Percentiles rank a stretch among this genome's conserved stretches.
Evolutionary conservation across 2,797 vertebrate species (phyloP).

Genomic region (Pelodytes ibericus): DNA sequence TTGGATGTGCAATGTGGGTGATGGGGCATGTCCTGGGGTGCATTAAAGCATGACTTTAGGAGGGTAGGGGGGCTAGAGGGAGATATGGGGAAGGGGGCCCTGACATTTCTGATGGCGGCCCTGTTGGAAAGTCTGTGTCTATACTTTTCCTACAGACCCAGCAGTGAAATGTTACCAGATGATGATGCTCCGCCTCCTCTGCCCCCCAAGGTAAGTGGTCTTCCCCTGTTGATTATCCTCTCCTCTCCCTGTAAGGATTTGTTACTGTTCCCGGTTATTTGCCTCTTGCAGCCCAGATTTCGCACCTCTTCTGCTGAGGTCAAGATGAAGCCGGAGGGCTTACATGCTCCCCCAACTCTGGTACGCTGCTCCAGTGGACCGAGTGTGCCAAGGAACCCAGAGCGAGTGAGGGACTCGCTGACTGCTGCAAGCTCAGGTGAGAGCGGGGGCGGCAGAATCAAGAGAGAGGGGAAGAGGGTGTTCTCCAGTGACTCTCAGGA

Average conservation of each 20-base stretch:
- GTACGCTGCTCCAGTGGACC: constrained; percentile 83
- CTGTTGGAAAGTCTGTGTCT: too few species aligned
- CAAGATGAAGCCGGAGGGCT: constrained; percentile 67
- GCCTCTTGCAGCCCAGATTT: constrained; percentile 75
- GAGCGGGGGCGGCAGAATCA: neutral
- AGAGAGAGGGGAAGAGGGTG: neutral
- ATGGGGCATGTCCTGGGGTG: too few species aligned
- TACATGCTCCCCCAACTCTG: constrained; percentile 62
- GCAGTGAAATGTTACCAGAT: constrained; percentile 64
- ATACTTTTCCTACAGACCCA: constrained; percentile 11
- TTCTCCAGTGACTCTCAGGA: too few species aligned
- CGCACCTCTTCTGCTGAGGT: constrained; percentile 81
- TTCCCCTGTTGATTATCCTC: neutral
- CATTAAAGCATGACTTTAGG: too few species aligned
- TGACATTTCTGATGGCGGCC: too few species aligned
- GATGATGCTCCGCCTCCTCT: constrained; percentile 80
- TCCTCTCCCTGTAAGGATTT: neutral
- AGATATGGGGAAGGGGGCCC: too few species aligned
- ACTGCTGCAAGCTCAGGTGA: constrained; percentile 78
- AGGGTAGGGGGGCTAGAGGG: too few species aligned
- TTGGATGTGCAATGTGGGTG: too few species aligned
- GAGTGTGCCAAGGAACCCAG: constrained; percentile 57
- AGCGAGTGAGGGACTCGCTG: constrained; percentile 59
- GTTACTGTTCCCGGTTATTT: neutral
- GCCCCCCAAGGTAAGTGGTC: constrained; percentile 83